Conservation (phyloP, 2,113 vertebrate genomes). For the human region GRCh38 chr1:7597501-7598000, state of each 20-base stretch:
- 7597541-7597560: background rate
- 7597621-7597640: background rate
- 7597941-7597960: too few relatives aligned
- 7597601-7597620: too few relatives aligned
- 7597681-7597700: background rate
- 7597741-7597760: background rate
- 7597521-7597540: background rate
- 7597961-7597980: too few relatives aligned
- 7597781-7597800: background rate
- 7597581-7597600: too few relatives aligned
- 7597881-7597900: too few relatives aligned
- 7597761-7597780: background rate
- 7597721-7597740: background rate
- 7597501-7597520: background rate
- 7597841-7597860: too few relatives aligned
- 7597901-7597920: too few relatives aligned
- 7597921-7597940: too few relatives aligned
- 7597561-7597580: background rate
- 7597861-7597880: too few relatives aligned
- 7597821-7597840: too few relatives aligned
- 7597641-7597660: background rate
- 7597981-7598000: too few relatives aligned
- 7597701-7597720: background rate
- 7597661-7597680: accelerated
- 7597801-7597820: background rate